phyloP scores from a whole-genome alignment of 2,797 vertebrate species.

The Hylomyscus alleni region DNA sequence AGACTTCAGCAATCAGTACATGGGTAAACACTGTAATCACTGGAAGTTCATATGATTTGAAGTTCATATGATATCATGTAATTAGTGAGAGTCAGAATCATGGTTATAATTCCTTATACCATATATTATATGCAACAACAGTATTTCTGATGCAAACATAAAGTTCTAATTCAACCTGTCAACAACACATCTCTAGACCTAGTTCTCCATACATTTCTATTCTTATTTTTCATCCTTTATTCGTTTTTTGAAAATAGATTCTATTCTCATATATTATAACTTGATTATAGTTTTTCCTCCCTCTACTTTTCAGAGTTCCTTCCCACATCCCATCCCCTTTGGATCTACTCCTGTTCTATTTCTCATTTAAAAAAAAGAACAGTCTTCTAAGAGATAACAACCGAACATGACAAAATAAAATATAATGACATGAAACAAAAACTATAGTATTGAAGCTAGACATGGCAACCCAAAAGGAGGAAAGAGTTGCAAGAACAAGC shows the following conservation, averaged over 20 bases:
- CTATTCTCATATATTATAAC: neutral
- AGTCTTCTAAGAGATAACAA: neutral
- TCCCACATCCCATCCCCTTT: no score
- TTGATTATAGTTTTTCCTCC: neutral
- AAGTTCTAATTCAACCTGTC: neutral
- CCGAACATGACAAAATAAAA: neutral
- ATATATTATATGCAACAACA: neutral
- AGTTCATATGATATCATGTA: neutral
- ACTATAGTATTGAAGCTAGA: neutral
- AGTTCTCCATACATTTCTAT: neutral
- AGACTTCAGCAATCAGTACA: neutral
- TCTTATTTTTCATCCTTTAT: neutral
- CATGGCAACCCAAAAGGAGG: neutral
- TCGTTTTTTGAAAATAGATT: neutral
- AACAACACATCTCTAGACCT: conserved; percentile 7
- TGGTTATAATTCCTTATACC: neutral
- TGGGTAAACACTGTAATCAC: neutral
- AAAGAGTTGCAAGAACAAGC: neutral
- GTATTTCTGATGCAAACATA: neutral
- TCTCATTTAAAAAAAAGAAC: neutral
- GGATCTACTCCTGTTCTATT: neutral
- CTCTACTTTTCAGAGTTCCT: neutral
- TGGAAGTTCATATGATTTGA: neutral
- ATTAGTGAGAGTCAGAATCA: neutral
- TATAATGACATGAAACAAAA: neutral